These are phyloP conservation scores for Hedychridium roseum DNA, from an alignment of 2,888 invertebrate species.

Conservation along the genomic window DNA sequence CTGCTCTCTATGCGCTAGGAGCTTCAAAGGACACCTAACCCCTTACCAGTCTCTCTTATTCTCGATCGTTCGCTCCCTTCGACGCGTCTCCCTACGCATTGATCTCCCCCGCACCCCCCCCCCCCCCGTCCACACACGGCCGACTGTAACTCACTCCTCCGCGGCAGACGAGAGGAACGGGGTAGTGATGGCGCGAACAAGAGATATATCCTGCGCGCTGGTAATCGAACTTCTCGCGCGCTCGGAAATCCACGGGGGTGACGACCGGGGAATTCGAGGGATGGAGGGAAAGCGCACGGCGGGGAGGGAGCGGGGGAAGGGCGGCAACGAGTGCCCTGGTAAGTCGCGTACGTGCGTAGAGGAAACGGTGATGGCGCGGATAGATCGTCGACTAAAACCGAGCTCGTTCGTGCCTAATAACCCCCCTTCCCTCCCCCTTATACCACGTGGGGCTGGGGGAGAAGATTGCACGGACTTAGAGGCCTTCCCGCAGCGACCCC, in stretches of 20 bases:
- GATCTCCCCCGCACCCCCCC: conserved; percentile 9
- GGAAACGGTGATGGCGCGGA: conserved; percentile 22
- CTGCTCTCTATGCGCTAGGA: conserved; percentile 36
- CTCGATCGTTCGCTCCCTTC: conserved; percentile 4
- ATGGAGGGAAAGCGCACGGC: conserved; percentile 1
- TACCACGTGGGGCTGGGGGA: conserved; percentile 2
- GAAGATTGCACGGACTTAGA: conserved; percentile 22
- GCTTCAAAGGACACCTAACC: conserved; percentile 56
- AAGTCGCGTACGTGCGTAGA: conserved; percentile 9
- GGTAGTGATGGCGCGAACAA: conserved; percentile 33
- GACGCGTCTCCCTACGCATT: conserved; percentile 13
- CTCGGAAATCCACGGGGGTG: conserved; percentile 11
- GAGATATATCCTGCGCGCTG: conserved; percentile 31
- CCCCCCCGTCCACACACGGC: background rate
- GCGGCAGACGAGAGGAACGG: conserved; percentile 33
- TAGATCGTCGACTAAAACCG: conserved; percentile 11
- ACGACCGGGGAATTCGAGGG: too few relatives aligned
- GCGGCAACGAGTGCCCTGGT: conserved; percentile 6
- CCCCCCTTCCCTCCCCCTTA: conserved; percentile 8
- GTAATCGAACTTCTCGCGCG: conserved; percentile 43
- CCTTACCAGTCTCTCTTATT: conserved; percentile 9
- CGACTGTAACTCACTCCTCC: conserved; percentile 12
- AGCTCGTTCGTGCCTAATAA: conserved; percentile 29
- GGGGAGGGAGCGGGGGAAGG: conserved; percentile 3
- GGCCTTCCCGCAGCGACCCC: too few relatives aligned